phyloP scores from a whole-genome alignment of 2,113 vertebrate genomes.

The Passer montanus region DNA sequence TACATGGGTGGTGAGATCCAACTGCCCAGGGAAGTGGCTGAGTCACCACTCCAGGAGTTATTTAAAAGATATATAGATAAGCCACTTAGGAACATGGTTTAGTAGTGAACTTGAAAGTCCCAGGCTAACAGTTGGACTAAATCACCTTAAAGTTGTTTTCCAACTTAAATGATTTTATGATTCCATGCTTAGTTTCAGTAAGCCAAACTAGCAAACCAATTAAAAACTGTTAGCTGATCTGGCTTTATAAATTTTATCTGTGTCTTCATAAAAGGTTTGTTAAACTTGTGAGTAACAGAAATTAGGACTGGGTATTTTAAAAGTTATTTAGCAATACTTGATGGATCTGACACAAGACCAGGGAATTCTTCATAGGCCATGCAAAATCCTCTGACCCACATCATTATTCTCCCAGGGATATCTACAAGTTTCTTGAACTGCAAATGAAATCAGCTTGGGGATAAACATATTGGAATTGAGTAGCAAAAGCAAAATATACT shows the following conservation, averaged over 20 bases:
- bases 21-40: not conserved
- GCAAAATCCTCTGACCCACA: not conserved
- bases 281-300: not conserved
- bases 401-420: not conserved
- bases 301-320: not conserved
- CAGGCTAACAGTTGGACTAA: rapidly evolving
- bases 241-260: not conserved
- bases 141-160: not conserved
- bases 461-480: not conserved
- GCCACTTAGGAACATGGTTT: not conserved
- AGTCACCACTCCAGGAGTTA: not conserved
- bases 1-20: not conserved
- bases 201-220: not conserved
- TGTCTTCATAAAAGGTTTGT: not conserved
- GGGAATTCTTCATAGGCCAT: not conserved
- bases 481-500: not conserved
- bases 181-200: not conserved
- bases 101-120: not conserved
- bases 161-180: not conserved
- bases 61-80: not conserved
- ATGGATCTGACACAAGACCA: not conserved
- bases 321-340: not conserved
- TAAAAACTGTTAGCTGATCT: not conserved
- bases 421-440: not conserved
- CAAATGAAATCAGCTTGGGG: not conserved